Conservation (phyloP, 2,888 invertebrate species). For the Uropetala carovei region DNA sequence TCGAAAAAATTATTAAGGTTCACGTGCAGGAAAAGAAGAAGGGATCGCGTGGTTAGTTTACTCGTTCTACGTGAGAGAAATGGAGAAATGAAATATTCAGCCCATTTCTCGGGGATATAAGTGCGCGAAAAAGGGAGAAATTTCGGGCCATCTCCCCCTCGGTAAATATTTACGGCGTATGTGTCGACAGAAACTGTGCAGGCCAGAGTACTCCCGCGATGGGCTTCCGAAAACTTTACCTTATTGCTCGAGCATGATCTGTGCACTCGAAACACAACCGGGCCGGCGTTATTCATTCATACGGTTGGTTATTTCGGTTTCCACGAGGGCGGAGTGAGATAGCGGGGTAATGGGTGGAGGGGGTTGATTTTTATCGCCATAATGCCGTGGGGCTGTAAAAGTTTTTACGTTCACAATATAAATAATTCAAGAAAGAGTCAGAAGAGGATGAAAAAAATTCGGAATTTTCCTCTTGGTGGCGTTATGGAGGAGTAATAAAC, state of each 20-base stretch:
- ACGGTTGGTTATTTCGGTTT: background rate
- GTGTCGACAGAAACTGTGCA: background rate
- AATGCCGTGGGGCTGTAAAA: background rate
- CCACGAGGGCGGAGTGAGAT: background rate
- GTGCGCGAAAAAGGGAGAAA: constrained; percentile 28
- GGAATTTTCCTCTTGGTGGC: background rate
- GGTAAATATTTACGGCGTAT: background rate
- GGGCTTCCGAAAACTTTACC: background rate
- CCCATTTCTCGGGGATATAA: constrained; percentile 4
- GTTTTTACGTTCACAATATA: background rate
- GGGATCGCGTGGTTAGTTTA: constrained; percentile 4
- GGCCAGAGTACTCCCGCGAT: background rate
- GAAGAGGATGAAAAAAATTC: background rate
- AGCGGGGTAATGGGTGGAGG: background rate
- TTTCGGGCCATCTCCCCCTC: background rate
- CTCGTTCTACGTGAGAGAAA: background rate
- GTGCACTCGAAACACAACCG: background rate
- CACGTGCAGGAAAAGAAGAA: background rate
- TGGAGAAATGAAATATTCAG: constrained; percentile 29
- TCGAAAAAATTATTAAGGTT: constrained; percentile 4
- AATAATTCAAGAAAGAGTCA: background rate
- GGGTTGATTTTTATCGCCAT: constrained; percentile 3
- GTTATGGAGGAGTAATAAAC: background rate
- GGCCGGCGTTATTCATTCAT: background rate
- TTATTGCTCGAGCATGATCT: background rate